A percentile compares a stretch with the other conserved stretches of the same genome.
Evolutionary conservation across 2,888 invertebrate genomes (phyloP).

Genomic region (Calliphora vomitoria): DNA sequence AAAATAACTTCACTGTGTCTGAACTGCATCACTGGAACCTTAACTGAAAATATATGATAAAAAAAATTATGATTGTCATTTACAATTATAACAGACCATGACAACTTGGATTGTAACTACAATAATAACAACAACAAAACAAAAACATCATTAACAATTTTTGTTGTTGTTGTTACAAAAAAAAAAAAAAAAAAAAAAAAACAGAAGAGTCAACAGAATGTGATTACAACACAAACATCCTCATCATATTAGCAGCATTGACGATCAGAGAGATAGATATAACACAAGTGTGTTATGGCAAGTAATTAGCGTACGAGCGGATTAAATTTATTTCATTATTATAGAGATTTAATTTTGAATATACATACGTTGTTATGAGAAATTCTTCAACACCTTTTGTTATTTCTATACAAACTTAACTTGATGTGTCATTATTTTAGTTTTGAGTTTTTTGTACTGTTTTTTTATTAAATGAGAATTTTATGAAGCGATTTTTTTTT

Average conservation of each 20-base stretch:
- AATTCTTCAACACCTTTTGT: slow-evolving; percentile 51
- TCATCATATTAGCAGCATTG: slow-evolving; percentile 17
- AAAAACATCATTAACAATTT: slow-evolving; percentile 18
- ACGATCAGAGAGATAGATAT: no score
- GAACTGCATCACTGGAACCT: background rate
- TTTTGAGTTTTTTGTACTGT: slow-evolving; percentile 12
- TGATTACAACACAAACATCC: background rate
- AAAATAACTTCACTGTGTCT: background rate
- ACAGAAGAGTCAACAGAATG: background rate
- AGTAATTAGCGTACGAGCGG: slow-evolving; percentile 76
- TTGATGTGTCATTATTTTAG: slow-evolving; percentile 54
- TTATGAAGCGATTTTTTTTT: background rate
- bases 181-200: no score
- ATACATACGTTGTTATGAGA: background rate
- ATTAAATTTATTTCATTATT: slow-evolving; percentile 71
- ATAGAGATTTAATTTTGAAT: slow-evolving; percentile 41
- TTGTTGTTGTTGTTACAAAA: background rate
- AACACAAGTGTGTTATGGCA: slow-evolving; percentile 60
- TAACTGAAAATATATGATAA: background rate
- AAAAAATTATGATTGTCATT: slow-evolving; percentile 40
- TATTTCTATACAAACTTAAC: background rate
- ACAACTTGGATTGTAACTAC: slow-evolving; percentile 1
- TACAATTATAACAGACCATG: slow-evolving; percentile 30
- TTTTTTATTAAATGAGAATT: slow-evolving; percentile 6
- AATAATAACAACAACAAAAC: slow-evolving; percentile 9